Evolutionary conservation across 1,140 invertebrate genomes (phyloP).

Genomic region (Drosophila bifasciata): DNA sequence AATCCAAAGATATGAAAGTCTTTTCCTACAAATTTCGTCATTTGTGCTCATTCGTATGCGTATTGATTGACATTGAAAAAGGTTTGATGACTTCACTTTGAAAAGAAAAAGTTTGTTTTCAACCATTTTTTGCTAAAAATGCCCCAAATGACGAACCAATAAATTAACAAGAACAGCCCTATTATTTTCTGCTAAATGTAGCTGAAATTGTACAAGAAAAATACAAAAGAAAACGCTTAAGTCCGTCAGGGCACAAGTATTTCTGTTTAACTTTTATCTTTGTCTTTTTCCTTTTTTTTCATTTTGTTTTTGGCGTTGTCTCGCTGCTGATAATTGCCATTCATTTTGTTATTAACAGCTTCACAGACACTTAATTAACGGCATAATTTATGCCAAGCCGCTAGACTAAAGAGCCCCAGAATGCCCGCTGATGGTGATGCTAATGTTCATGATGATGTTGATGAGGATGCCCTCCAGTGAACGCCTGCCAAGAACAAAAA

Average conservation of each 20-base stretch:
- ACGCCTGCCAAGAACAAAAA: slow-evolving; percentile 31
- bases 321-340: slow-evolving; percentile 56
- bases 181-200: neutral
- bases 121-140: neutral
- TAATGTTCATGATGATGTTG: slow-evolving; percentile 2
- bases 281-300: slow-evolving; percentile 1
- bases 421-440: slow-evolving; percentile 15
- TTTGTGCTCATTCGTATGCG: no score
- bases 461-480: slow-evolving; percentile 12
- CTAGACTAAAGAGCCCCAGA: slow-evolving; percentile 25
- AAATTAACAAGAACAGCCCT: neutral
- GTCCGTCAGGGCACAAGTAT: slow-evolving; percentile 10
- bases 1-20: no score
- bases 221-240: slow-evolving; percentile 26
- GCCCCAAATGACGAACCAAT: slow-evolving; percentile 15
- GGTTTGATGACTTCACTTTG: no score
- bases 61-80: no score
- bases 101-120: no score
- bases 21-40: no score
- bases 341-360: slow-evolving; percentile 65
- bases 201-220: slow-evolving; percentile 1
- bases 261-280: slow-evolving; percentile 24
- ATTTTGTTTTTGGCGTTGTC: slow-evolving; percentile 4
- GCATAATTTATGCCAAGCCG: slow-evolving; percentile 60
- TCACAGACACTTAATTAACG: slow-evolving; percentile 66